Evolutionary conservation across 2,888 invertebrate genomes (phyloP), one percentile per base, ranked within the genome.

Genomic region (Leistus spinibarbis): DNA sequence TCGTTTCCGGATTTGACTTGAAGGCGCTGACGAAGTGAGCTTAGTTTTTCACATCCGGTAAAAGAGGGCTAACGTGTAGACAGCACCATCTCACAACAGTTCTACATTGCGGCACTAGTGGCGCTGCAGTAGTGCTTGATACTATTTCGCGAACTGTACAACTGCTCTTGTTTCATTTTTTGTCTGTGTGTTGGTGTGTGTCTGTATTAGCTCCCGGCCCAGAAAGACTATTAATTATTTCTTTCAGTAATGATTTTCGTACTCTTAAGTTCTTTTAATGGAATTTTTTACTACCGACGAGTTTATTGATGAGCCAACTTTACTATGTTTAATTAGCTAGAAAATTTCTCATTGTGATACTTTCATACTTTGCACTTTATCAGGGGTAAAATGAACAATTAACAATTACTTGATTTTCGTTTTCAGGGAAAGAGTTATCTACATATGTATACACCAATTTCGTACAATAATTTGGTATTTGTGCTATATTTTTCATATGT

Each of bases 241-340:
- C 66, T 66, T 66, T 64, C 64, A 64, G 66, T 66, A 66, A 66
- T 66, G 66, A 66, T 66, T 66, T 66, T 66, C 66, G 66, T 66
- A 53, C 66, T 66, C 27, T 66, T 66, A 66, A 66, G 54, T 66
- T 66, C 54, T 54, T 66, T 66, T 66, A 66, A 66, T 66, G 66
- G 66, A 66, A 53, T 66, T 66, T 66, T 66, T 64, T 66, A 17
- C 64, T 13, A 16, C 40, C 53, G 66, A 40, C 27, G 66, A 64
- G 27, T 66, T 66, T 66, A 66, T 66, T 66, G 66, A 66, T 66
- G 66, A 66, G 66, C 53, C 54, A 54, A 66, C 53, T 66, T 53
- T 66, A 27, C 66, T 53, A 53, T 17, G 66, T 24, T 66, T 66
- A 66, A 66, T 66, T 66, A 66, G 17, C 54, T 20, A 54, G 66